Conservation (phyloP, 2,797 vertebrate genomes). For the Ctenopoma kingsleyae region DNA sequence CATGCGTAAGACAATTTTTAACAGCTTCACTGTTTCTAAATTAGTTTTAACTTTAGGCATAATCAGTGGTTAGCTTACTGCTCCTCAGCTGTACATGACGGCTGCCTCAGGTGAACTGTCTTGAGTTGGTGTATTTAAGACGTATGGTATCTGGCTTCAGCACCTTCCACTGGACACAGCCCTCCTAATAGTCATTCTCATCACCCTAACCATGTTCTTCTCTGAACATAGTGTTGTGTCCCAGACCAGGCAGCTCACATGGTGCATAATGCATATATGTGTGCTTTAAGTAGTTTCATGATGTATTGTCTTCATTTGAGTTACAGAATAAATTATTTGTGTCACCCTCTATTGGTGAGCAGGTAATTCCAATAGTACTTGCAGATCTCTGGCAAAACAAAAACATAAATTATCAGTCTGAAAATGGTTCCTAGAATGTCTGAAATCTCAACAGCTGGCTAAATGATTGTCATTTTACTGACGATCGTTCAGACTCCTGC, state of each 20-base stretch:
- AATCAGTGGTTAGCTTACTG: too few relatives aligned
- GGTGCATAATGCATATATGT: neutral
- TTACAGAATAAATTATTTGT: neutral
- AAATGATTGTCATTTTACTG: slow-evolving; percentile 21
- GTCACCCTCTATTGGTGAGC: neutral
- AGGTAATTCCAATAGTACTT: neutral
- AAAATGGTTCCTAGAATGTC: neutral
- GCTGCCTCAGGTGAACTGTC: neutral
- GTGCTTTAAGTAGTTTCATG: neutral
- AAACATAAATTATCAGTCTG: slow-evolving; percentile 1
- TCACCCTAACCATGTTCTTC: neutral
- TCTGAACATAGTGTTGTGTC: neutral
- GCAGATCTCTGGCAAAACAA: neutral
- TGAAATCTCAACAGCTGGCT: slow-evolving; percentile 21
- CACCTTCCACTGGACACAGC: slow-evolving; percentile 1
- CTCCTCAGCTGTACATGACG: too few relatives aligned
- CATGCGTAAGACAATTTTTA: too few relatives aligned
- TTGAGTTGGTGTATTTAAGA: slow-evolving; percentile 13
- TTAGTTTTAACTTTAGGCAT: neutral
- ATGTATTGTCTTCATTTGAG: neutral
- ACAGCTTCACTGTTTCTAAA: too few relatives aligned
- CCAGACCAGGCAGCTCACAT: neutral
- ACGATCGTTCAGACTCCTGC: neutral
- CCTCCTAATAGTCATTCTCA: neutral
- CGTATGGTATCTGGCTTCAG: neutral